Evolutionary conservation across 2,113 vertebrate genomes (phyloP).

Genomic region (Corythornis madagascariensis): DNA sequence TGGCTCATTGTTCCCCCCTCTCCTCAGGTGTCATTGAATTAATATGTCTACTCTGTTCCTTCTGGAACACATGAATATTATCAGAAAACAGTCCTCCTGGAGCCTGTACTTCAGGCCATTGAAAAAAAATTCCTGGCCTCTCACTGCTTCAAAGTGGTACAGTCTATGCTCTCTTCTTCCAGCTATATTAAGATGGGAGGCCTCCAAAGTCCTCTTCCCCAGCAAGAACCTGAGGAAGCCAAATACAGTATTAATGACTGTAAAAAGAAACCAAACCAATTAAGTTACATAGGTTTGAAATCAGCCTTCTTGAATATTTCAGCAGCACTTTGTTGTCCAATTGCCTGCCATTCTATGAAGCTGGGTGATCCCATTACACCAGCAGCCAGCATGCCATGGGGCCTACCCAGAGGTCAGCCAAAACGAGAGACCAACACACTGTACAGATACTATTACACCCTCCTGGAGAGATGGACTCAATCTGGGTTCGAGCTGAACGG

Average conservation of each 20-base stretch:
- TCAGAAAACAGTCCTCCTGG: not conserved
- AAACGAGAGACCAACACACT: not conserved
- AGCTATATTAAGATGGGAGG: not conserved
- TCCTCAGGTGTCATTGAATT: not conserved
- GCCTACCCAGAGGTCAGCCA: not conserved
- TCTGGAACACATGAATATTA: not conserved
- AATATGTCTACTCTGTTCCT: not conserved
- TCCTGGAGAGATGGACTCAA: not conserved
- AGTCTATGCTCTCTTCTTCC: not conserved
- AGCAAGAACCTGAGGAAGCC: conserved; percentile 16
- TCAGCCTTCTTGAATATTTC: conserved; percentile 57
- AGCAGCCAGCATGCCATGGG: not conserved
- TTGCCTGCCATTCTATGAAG: not conserved
- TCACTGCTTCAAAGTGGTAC: not conserved
- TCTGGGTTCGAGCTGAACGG: not conserved
- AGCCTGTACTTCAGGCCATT: not conserved
- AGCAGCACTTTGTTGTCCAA: conserved; percentile 44
- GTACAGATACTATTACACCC: not conserved
- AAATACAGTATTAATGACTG: conserved; percentile 56
- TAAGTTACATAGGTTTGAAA: conserved; percentile 51
- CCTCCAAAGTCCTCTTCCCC: not conserved
- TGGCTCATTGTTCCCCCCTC: not conserved
- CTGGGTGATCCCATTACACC: not conserved
- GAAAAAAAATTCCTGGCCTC: not conserved
- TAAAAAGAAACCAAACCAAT: conserved; percentile 62